These are phyloP conservation scores for Eumerus sabulonum DNA, from an alignment of 2,888 invertebrate species.

Conservation along the genomic window DNA sequence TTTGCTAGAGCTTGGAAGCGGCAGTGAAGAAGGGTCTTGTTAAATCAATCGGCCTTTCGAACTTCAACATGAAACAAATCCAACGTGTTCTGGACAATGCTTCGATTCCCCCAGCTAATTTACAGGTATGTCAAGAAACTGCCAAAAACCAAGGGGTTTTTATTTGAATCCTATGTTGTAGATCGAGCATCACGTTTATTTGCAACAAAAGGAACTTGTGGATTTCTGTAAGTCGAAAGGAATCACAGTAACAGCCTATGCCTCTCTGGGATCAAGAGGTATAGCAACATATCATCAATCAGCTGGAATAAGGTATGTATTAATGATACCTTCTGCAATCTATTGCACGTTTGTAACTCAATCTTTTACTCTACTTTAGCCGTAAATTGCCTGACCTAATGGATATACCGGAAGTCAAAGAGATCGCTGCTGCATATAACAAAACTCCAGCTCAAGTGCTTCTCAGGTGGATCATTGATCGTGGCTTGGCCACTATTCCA, in stretches of 20 bases:
- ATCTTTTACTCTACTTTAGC: constrained; percentile 77
- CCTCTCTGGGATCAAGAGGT: constrained; percentile 88
- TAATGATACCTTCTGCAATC: too few relatives aligned
- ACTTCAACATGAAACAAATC: constrained; percentile 88
- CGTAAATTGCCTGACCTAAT: constrained; percentile 84
- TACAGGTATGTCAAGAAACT: constrained; percentile 78
- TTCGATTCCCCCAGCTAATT: constrained; percentile 82
- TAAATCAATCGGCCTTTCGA: constrained; percentile 91
- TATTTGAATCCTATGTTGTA: constrained; percentile 71
- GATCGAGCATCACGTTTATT: constrained; percentile 89
- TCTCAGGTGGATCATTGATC: constrained; percentile 86
- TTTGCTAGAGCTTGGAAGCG: constrained; percentile 79
- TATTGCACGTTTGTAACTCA: neutral
- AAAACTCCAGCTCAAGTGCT: constrained; percentile 89
- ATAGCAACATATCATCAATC: constrained; percentile 80
- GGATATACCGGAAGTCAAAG: constrained; percentile 81
- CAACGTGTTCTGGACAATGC: constrained; percentile 82
- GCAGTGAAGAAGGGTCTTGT: constrained; percentile 82
- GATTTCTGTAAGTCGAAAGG: constrained; percentile 82
- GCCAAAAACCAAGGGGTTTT: too few relatives aligned
- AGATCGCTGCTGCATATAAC: constrained; percentile 81
- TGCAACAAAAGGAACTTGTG: constrained; percentile 85
- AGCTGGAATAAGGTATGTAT: constrained; percentile 72
- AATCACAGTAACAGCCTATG: constrained; percentile 88
- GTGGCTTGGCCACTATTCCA: constrained; percentile 87